Evolutionary conservation across 2,888 invertebrate species (phyloP).

Genomic region (Panopea generosa): DNA sequence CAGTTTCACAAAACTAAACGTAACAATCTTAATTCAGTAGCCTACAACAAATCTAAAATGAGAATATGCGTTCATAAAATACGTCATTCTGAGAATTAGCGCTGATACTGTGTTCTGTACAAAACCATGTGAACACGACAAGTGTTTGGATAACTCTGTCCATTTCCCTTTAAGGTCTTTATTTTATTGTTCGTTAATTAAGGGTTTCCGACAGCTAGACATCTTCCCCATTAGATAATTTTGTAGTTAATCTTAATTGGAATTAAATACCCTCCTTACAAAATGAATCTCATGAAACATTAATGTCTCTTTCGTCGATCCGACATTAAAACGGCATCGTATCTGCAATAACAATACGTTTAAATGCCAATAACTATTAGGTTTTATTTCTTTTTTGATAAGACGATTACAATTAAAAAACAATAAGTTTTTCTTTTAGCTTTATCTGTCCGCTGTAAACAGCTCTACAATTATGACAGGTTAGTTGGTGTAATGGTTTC

Average conservation of each 20-base stretch:
- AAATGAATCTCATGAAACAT: constrained; percentile 55
- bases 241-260: constrained; percentile 63
- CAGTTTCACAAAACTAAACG: no score
- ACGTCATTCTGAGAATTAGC: no score
- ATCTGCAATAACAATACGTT: constrained; percentile 24
- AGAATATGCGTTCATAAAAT: no score
- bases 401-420: constrained; percentile 24
- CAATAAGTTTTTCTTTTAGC: no score
- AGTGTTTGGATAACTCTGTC: constrained; percentile 28
- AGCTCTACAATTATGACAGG: no score
- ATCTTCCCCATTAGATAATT: constrained; percentile 58
- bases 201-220: constrained; percentile 52
- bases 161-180: constrained; percentile 43
- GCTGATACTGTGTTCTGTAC: no score
- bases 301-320: constrained; percentile 37
- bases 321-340: constrained; percentile 29
- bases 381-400: constrained; percentile 39
- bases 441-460: no score
- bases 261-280: constrained; percentile 44
- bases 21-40: no score
- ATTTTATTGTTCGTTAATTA: constrained; percentile 63
- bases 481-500: no score
- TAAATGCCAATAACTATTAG: constrained; percentile 39
- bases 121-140: constrained; percentile 43
- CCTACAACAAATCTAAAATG: no score